Conservation (phyloP, 92 coral and sea anemone species). For the Palythoa heliodiscus region DNA sequence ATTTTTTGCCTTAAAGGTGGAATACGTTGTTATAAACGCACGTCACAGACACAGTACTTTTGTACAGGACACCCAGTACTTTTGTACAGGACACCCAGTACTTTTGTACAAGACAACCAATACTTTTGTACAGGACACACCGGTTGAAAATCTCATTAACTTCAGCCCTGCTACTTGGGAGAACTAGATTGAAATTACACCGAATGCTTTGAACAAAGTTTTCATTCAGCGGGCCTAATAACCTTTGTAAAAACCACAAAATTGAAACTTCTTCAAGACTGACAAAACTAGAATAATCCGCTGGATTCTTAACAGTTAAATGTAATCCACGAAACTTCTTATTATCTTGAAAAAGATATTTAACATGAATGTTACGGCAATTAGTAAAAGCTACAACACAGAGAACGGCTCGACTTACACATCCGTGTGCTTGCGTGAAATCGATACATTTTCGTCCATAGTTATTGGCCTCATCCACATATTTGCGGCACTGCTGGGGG, state of each 20-base stretch:
- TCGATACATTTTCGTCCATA: conserved; percentile 20
- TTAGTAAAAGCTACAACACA: background rate
- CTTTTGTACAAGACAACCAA: background rate
- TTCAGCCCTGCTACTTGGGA: background rate
- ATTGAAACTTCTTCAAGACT: background rate
- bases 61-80: background rate
- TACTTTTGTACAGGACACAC: background rate
- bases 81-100: background rate
- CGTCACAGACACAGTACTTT: background rate
- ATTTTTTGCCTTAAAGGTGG: background rate
- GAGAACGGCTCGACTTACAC: background rate
- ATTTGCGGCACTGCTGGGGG: background rate
- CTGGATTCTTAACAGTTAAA: background rate
- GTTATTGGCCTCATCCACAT: conserved; percentile 13
- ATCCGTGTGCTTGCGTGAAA: background rate
- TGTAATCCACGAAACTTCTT: background rate
- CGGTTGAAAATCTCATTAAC: background rate
- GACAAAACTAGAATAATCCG: background rate
- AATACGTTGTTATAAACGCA: background rate
- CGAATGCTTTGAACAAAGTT: background rate
- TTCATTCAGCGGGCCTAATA: background rate
- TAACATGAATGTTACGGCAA: background rate
- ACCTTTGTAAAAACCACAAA: background rate
- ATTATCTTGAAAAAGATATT: background rate
- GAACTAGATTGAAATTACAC: background rate